A percentile compares a stretch with the other conserved stretches of the same genome.
phyloP scores from a whole-genome alignment of 1,140 invertebrate species.

The Subanguina moxae region DNA sequence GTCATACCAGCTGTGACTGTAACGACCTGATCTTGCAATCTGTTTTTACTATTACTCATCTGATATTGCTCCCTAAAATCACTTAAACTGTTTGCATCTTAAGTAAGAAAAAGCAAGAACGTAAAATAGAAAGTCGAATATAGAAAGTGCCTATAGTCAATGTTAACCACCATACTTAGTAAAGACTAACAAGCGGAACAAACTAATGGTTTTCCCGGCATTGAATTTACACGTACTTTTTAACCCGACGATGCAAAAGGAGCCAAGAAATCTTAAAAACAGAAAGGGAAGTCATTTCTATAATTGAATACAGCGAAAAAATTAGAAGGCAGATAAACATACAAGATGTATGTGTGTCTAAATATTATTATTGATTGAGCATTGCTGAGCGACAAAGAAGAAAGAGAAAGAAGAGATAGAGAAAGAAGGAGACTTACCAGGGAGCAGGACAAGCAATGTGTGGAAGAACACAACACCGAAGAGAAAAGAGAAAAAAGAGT shows the following conservation, averaged over 20 bases:
- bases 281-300: neutral
- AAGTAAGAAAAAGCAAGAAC: too few species aligned
- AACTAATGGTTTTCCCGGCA: too few species aligned
- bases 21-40: neutral
- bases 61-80: neutral
- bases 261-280: neutral
- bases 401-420: neutral
- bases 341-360: neutral
- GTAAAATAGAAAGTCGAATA: too few species aligned
- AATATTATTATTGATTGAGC: constrained; percentile 4
- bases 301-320: neutral
- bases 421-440: neutral
- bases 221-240: neutral
- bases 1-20: neutral
- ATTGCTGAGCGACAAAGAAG: neutral
- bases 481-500: neutral
- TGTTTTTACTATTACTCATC: neutral
- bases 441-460: neutral
- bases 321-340: neutral
- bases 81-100: too few species aligned
- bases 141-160: too few species aligned
- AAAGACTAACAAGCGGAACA: too few species aligned
- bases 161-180: too few species aligned
- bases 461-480: neutral
- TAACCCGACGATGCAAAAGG: neutral